Percentiles rank a stretch among this genome's conserved stretches.
phyloP scores from a whole-genome alignment of 2,113 vertebrate species.

The Panthera tigris region DNA sequence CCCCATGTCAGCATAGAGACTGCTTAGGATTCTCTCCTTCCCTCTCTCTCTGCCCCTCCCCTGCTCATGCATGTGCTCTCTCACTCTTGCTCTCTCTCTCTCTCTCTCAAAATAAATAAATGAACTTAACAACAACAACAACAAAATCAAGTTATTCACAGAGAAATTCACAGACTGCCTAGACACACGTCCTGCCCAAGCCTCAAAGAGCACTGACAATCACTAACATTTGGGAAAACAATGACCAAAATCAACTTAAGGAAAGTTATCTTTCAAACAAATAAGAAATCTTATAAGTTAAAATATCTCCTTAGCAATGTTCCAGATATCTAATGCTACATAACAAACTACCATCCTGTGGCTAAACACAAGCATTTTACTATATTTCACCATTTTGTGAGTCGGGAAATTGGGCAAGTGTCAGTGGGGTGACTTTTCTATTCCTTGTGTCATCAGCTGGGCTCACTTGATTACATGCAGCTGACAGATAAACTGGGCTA shows the following conservation, averaged over 20 bases:
- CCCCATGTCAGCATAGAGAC: too few species aligned
- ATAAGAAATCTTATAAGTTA: neutral
- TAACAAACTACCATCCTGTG: neutral
- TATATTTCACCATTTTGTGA: neutral
- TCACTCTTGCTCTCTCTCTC: too few species aligned
- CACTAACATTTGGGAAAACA: neutral
- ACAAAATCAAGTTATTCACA: neutral
- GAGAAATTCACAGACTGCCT: neutral
- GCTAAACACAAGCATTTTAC: neutral
- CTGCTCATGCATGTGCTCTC: too few species aligned
- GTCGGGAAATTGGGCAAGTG: neutral
- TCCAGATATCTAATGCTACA: neutral
- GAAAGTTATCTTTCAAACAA: constrained; percentile 9
- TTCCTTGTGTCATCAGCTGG: neutral
- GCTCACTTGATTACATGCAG: neutral
- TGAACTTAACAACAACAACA: too few species aligned
- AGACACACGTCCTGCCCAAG: neutral
- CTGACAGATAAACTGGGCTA: neutral
- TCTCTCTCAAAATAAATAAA: too few species aligned
- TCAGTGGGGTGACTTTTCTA: neutral
- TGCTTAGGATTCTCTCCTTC: too few species aligned
- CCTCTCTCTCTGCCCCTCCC: too few species aligned
- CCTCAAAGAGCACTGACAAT: neutral
- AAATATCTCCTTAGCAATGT: neutral
- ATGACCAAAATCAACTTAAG: neutral